These are phyloP conservation scores for Rhagoletis zephyria DNA, from an alignment of 1,140 invertebrate species.

Conservation along the genomic window DNA sequence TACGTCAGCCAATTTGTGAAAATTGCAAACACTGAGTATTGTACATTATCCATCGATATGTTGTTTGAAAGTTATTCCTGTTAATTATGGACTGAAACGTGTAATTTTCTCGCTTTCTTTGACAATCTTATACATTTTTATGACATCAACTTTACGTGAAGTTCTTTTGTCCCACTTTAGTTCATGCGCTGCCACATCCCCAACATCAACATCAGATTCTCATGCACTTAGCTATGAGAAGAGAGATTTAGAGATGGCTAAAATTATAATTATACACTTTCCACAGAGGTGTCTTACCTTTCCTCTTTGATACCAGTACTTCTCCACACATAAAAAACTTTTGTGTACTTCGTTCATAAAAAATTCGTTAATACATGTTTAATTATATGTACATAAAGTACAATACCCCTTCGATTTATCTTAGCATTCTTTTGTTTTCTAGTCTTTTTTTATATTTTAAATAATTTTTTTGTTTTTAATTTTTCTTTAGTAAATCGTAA, in stretches of 20 bases:
- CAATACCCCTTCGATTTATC: too few species aligned
- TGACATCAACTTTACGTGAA: too few species aligned
- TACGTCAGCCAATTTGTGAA: too few species aligned
- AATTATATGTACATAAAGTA: too few species aligned
- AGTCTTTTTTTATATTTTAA: neutral
- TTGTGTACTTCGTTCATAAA: too few species aligned
- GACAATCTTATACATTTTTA: too few species aligned
- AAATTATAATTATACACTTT: neutral
- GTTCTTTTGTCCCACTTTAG: neutral
- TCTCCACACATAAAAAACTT: neutral
- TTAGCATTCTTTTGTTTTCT: neutral
- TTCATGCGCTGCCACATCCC: neutral
- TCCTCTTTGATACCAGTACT: neutral
- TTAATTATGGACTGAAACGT: too few species aligned
- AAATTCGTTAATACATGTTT: too few species aligned
- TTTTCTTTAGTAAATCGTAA: neutral
- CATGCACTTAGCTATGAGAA: conserved; percentile 25
- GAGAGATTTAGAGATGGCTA: neutral
- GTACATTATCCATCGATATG: too few species aligned
- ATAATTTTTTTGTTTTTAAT: neutral
- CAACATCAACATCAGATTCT: conserved; percentile 17
- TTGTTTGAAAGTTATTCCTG: too few species aligned
- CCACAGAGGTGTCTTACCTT: neutral
- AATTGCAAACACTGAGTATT: too few species aligned
- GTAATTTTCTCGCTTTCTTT: too few species aligned